phyloP scores from a whole-genome alignment of 2,113 vertebrate species.

The Paedocypris sp. region DNA sequence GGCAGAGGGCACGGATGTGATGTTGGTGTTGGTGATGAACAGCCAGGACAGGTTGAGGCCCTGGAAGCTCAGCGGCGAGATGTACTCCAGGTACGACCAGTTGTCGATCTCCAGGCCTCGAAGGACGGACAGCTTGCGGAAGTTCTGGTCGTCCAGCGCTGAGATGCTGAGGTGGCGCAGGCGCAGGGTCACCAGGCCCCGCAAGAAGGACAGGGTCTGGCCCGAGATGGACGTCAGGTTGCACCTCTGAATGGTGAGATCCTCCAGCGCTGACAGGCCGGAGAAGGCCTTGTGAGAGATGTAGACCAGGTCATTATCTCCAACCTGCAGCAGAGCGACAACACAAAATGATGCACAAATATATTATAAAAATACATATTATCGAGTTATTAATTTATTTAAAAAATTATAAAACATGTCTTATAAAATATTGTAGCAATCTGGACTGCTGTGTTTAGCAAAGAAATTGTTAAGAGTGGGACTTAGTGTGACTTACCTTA shows the following conservation, averaged over 20 bases:
- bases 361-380: too few relatives aligned
- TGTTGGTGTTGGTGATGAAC: constrained; percentile 91
- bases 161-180: constrained; percentile 80
- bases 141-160: constrained; percentile 84
- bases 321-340: constrained; percentile 38
- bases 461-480: too few relatives aligned
- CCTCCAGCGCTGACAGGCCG: constrained; percentile 75
- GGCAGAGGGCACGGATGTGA: constrained; percentile 75
- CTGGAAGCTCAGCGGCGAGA: constrained; percentile 79
- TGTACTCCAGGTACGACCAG: constrained; percentile 84
- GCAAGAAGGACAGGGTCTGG: constrained; percentile 83
- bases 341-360: too few relatives aligned
- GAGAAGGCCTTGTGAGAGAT: constrained; percentile 90
- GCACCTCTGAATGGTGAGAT: constrained; percentile 83
- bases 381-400: too few relatives aligned
- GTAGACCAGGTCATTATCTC: constrained; percentile 94
- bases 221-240: constrained; percentile 88
- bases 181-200: constrained; percentile 76
- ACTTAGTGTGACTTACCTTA: too few relatives aligned
- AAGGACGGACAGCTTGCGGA: constrained; percentile 73
- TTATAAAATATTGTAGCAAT: too few relatives aligned
- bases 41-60: constrained; percentile 86
- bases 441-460: too few relatives aligned
- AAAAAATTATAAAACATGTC: too few relatives aligned
- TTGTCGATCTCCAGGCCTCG: constrained; percentile 82